Evolutionary conservation across 1,140 invertebrate genomes (phyloP), one percentile per base, ranked within the genome.

Genomic region (Pollicipes pollicipes): DNA sequence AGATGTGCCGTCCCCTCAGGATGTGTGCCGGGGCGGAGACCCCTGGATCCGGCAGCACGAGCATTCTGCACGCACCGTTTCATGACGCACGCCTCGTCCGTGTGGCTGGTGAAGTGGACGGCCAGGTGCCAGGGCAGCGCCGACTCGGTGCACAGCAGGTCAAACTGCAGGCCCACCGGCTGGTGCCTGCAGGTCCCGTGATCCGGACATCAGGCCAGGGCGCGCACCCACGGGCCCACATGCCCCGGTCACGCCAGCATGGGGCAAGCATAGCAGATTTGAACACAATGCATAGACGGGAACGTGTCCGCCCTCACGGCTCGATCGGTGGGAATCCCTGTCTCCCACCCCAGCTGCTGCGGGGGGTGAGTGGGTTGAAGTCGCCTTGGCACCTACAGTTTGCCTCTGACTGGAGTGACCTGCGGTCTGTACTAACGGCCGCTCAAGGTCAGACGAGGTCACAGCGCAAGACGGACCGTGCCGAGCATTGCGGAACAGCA

Each of bases 91-190:
- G 87, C 82, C 70, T 87, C 84, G 77, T 92, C 91, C 70, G 93
- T 91, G 80, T 91, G 93, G 76, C 90, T 89, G 70, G 90, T 89
- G 83, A 97, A 98, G 80, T 97, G 93, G n/a, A 98, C 91, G 63
- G 88, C 95, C 21, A 99, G 82, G 74, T 84, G 87, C 95, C 96
- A 98, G 0, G 96, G 95, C 58, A 97, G 83, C 73, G 86, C 83
- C 32, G 87, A 84, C 70, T 89, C 87, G 73, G 85, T 85, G 6
- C 83, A 83, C 78, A 86, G 84, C 70, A 97, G 81, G 82, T 99
- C 97, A 82, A 89, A 93, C 6, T 98, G 82, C 31, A 98, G 88
- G 69, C 97, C 97, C 76, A 98, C 92, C 27, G 97, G 96, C 82
- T 94, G 92, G 79, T 98, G 94, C 85, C 86, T 87, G 76, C 8